A percentile compares a stretch with the other conserved stretches of the same genome.
These are phyloP conservation scores for Petaurus breviceps DNA, from an alignment of 2,113 vertebrate species.

Conservation along the genomic window DNA sequence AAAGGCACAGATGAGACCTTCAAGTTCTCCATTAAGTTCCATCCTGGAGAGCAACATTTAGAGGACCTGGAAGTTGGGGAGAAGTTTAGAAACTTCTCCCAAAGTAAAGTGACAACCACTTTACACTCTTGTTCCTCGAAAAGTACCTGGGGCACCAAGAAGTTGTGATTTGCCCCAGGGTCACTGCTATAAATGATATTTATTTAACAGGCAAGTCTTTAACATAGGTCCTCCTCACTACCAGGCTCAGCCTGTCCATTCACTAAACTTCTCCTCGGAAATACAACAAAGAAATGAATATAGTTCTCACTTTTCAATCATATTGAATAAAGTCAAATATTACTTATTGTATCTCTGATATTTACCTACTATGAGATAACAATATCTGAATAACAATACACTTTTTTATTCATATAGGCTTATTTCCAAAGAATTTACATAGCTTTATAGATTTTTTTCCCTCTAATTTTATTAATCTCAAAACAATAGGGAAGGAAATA, in stretches of 20 bases:
- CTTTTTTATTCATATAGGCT: constrained; percentile 6
- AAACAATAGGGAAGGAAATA: neutral
- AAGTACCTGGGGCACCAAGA: neutral
- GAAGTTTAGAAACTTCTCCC: neutral
- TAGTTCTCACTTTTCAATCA: neutral
- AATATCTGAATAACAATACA: neutral
- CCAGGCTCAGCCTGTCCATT: neutral
- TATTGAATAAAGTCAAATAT: neutral
- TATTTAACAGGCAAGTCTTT: neutral
- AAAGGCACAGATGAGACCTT: neutral
- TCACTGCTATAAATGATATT: neutral
- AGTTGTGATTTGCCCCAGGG: neutral
- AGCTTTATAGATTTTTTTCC: constrained; percentile 17
- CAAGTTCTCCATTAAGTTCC: neutral
- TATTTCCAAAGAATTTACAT: constrained; percentile 30
- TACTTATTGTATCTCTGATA: neutral
- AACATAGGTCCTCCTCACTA: neutral
- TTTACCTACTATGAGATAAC: neutral
- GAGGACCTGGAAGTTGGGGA: neutral
- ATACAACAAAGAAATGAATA: neutral
- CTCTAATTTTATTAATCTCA: constrained; percentile 23
- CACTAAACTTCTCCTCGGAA: neutral
- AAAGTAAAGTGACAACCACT: neutral
- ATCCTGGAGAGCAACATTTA: neutral
- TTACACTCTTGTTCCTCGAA: neutral